Evolutionary conservation across 1,140 invertebrate genomes (phyloP), one percentile per base, ranked within the genome.

Genomic region (Battus philenor): DNA sequence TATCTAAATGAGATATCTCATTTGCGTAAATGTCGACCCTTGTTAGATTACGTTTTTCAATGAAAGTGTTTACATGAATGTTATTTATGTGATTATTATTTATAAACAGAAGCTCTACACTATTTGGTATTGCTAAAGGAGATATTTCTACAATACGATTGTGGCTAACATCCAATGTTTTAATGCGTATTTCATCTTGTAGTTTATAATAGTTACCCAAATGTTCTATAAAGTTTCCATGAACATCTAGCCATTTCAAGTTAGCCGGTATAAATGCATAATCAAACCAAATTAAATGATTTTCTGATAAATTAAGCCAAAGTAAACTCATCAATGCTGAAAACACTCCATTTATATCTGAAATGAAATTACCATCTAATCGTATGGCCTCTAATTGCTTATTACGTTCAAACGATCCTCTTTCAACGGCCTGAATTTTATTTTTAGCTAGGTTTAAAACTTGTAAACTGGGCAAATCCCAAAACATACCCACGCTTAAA

Each of bases 11-110:
- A 54, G 91, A 90, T 75, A 97, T 87, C 71, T 93, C 90, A 85
- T 97, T 97, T 45, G 94, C 93, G 78, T 95, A 95, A 88, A 97
- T 92, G 74, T 97, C 94, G 30, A 97, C 95, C 48, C 94, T 89
- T 1, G 93, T 93, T 6, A 97, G 83, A 82, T 94, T 95, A 8
- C 84, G 84, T 84, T 97, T 96, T 58, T 93, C 91, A 44, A 92
- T 89, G 83, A 97, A 97, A 3, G 95, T 95, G 61, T 96, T 95
- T 0, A 93, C 88, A 41, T 91, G 89, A n/a, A 97, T 91, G 18
- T 86, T 89, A 50, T 89, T 91, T 50, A 96, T 94, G 59, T 93
- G 91, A 83, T 97, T 97, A 82, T 96, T 95, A 74, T 96, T 96
- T 55, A 97, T 93, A 67, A 95, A 95, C 7, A 97, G 74, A 15